Evolutionary conservation across 1,140 invertebrate species (phyloP), one percentile per base, ranked within the genome.

Genomic region (Drosophila subpulchrella): DNA sequence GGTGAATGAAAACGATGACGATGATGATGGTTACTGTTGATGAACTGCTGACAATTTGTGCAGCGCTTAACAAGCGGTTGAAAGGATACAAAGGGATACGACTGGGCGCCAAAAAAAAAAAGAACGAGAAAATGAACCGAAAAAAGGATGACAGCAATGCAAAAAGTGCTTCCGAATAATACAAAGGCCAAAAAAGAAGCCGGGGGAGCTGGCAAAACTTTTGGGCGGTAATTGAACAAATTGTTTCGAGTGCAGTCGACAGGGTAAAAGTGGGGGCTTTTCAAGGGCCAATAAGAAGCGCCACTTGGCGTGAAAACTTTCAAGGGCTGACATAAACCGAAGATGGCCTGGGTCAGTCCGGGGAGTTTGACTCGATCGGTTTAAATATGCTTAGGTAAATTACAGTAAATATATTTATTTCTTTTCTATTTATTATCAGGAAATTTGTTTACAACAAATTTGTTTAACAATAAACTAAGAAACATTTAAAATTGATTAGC

Each of bases 11-110:
- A 71, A 57, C 51, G 67, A 71, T 71, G 67, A 70, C 58, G 67
- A 70, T 20, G 51, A 38, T 15, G 38, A 59, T 59, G 47, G 17
- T 34, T 41, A 30, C 81, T 71, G 47, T 75, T 86, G 84, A 86
- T 86, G 82, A 86, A 86, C 82, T 86, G 83, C 83, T 86, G 82
- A 86, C 83, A 88, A 86, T 86, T 86, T 83, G 82, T 82, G 75
- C 82, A 68, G 67, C 75, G 75, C 75, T 88, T 85, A 88, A 85
- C 82, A 86, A 85, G 82, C 78, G 82, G 83, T 88, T 88, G 78
- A 85, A 86, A 82, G 82, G 60, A 67, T 78, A 78, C 75, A 85
- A 85, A 81, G 75, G 82, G 51, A 63, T 59, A 17, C 34, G 56
- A 63, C 12, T 24, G 34, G 17, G 63, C 46, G 42, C 65, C 50